Evolutionary conservation across 2,888 invertebrate species (phyloP).

Genomic region (Tillus elongatus): DNA sequence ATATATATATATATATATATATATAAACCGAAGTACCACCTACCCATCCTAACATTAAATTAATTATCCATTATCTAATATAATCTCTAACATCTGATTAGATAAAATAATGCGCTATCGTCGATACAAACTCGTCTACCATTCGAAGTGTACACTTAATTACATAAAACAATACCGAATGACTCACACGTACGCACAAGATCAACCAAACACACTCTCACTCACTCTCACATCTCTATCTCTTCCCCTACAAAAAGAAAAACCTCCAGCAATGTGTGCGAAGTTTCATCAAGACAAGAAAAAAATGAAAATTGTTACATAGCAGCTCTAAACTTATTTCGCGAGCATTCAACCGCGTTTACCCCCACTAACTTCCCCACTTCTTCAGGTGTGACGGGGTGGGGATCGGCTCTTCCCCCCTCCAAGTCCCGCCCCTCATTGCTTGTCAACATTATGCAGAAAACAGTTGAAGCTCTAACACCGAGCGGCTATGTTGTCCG

Average conservation of each 20-base stretch:
- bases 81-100: too few species aligned
- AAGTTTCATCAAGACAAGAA: conserved; percentile 9
- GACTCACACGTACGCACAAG: too few species aligned
- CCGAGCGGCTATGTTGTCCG: conserved; percentile 42
- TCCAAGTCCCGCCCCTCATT: conserved; percentile 42
- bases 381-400: conserved; percentile 35
- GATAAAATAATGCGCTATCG: too few species aligned
- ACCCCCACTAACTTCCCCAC: conserved; percentile 32
- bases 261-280: background rate
- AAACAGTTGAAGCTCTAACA: conserved; percentile 43
- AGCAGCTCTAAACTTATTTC: conserved; percentile 39
- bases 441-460: conserved; percentile 42
- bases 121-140: too few species aligned
- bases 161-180: too few species aligned
- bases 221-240: too few species aligned
- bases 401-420: conserved; percentile 39
- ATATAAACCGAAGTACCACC: too few species aligned
- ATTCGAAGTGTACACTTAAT: too few species aligned
- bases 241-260: background rate
- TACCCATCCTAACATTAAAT: too few species aligned
- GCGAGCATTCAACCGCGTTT: conserved; percentile 39
- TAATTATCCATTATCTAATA: too few species aligned
- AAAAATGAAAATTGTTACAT: conserved; percentile 37
- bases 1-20: too few species aligned
- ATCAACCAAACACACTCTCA: too few species aligned